Evolutionary conservation across 1,140 invertebrate genomes (phyloP).

Genomic region (Diorhabda sublineata): DNA sequence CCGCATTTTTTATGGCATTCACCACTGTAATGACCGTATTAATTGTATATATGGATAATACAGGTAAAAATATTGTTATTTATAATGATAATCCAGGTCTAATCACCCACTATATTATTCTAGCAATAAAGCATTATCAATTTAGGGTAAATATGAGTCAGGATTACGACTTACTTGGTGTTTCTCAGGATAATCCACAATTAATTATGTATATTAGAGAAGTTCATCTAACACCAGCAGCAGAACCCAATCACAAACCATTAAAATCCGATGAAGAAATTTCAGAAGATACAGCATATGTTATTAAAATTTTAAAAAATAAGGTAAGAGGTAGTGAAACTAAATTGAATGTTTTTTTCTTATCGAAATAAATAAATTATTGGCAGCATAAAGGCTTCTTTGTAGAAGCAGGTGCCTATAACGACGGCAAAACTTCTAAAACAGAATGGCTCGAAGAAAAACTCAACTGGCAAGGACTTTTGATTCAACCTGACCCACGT

Average conservation of each 20-base stretch:
- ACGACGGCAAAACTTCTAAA: slow-evolving; percentile 55
- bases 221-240: slow-evolving; percentile 52
- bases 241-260: slow-evolving; percentile 45
- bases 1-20: slow-evolving; percentile 61
- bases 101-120: neutral
- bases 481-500: slow-evolving; percentile 69
- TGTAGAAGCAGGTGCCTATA: slow-evolving; percentile 58
- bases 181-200: slow-evolving; percentile 67
- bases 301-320: slow-evolving; percentile 46
- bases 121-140: slow-evolving; percentile 61
- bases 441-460: slow-evolving; percentile 65
- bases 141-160: slow-evolving; percentile 68
- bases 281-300: slow-evolving; percentile 40
- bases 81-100: neutral
- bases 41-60: slow-evolving; percentile 63
- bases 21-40: slow-evolving; percentile 62
- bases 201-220: slow-evolving; percentile 69
- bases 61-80: slow-evolving; percentile 49
- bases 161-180: slow-evolving; percentile 66
- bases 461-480: slow-evolving; percentile 69
- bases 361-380: slow-evolving; percentile 6
- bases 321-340: slow-evolving; percentile 40
- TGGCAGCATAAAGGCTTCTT: slow-evolving; percentile 58
- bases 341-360: slow-evolving; percentile 7
- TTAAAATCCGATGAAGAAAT: slow-evolving; percentile 34